Evolutionary conservation across 2,797 vertebrate species (phyloP).

Genomic region (Coccyzus lansbergi): DNA sequence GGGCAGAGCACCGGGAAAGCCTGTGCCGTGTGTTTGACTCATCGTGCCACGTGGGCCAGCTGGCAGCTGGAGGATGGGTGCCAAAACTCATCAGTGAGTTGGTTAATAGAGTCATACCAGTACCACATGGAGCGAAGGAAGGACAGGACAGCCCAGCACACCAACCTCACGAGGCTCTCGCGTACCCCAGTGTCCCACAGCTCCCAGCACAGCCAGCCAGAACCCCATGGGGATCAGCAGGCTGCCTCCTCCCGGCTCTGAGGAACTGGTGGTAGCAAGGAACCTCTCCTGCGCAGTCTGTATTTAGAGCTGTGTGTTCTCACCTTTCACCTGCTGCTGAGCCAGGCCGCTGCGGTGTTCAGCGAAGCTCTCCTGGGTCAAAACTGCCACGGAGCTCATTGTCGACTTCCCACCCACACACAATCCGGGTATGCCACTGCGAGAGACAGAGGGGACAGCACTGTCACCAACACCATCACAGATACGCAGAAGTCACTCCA

Average conservation of each 20-base stretch:
- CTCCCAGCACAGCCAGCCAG: not conserved
- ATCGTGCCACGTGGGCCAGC: not conserved
- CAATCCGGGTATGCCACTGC: slow-evolving; percentile 95
- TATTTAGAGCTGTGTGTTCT: not conserved
- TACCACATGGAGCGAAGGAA: not conserved
- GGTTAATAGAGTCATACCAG: not conserved
- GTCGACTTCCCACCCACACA: slow-evolving; percentile 93
- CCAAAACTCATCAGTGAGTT: not conserved
- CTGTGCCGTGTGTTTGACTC: not conserved
- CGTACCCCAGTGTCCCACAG: not conserved
- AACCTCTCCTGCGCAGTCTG: not conserved
- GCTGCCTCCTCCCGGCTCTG: not conserved
- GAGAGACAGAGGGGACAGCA: not conserved
- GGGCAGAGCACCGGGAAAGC: not conserved
- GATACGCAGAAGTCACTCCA: not conserved
- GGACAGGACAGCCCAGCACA: not conserved
- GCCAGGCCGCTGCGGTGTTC: slow-evolving; percentile 97
- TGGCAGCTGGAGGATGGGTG: not conserved
- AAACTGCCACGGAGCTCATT: slow-evolving; percentile 99
- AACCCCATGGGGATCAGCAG: not conserved
- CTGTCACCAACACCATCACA: not conserved
- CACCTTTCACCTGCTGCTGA: slow-evolving; percentile 90
- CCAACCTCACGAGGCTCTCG: not conserved
- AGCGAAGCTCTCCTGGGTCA: slow-evolving; percentile 99
- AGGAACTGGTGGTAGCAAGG: not conserved